These are phyloP conservation scores for Sula dactylatra DNA, from an alignment of 2,113 vertebrate genomes.

Conservation along the genomic window DNA sequence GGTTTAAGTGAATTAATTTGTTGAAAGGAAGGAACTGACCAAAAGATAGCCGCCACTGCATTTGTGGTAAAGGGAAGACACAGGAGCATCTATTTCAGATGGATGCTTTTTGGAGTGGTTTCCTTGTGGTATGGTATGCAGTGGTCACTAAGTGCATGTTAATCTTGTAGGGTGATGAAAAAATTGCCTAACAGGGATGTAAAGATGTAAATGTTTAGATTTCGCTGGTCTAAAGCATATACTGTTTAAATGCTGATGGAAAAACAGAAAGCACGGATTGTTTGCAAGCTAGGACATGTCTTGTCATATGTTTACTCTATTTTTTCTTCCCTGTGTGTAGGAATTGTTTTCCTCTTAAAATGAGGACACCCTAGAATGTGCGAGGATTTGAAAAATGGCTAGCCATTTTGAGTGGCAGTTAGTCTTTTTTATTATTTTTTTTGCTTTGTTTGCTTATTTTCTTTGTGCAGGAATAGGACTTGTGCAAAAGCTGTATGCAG, in stretches of 20 bases:
- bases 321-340: not conserved
- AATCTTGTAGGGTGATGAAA: not conserved
- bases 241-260: slow-evolving; percentile 3
- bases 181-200: not conserved
- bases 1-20: not conserved
- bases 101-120: not conserved
- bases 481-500: not conserved
- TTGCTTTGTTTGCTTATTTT: not conserved
- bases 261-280: not conserved
- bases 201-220: slow-evolving; percentile 44
- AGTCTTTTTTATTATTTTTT: not conserved
- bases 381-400: not conserved
- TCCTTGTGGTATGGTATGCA: not conserved
- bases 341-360: not conserved
- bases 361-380: not conserved
- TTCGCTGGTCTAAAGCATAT: not conserved
- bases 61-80: not conserved
- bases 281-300: not conserved
- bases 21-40: not conserved
- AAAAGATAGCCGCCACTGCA: rapidly evolving
- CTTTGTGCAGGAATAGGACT: not conserved
- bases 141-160: not conserved
- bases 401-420: not conserved
- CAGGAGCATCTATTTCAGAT: not conserved
- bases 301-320: not conserved